These are phyloP conservation scores for Schizaphis graminum DNA, from an alignment of 2,888 invertebrate species.

Conservation along the genomic window DNA sequence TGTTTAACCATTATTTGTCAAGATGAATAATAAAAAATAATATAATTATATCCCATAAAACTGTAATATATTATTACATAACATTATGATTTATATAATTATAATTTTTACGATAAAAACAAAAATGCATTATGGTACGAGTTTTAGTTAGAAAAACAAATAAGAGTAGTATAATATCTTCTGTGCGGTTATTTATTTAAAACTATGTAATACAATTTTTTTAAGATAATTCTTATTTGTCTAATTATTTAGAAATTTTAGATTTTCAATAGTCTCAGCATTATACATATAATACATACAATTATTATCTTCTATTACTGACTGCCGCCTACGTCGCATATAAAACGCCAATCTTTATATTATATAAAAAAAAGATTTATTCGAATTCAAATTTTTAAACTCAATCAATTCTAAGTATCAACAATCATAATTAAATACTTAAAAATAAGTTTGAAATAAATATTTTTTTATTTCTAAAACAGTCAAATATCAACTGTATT, in stretches of 20 bases:
- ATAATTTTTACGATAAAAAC: background rate
- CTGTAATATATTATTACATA: background rate
- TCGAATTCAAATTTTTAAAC: background rate
- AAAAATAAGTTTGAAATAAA: background rate
- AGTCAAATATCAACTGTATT: background rate
- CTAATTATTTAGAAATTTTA: background rate
- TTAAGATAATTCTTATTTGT: background rate
- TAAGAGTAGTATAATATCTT: background rate
- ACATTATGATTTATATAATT: background rate
- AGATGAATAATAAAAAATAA: background rate
- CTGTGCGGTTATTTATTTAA: background rate
- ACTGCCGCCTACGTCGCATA: background rate
- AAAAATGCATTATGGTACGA: background rate
- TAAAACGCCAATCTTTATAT: background rate
- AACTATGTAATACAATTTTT: background rate
- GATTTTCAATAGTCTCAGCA: background rate
- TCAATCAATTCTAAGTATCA: background rate
- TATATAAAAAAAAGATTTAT: background rate
- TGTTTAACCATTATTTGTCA: background rate
- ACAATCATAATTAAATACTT: background rate
- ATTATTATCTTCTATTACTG: background rate
- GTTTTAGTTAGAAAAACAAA: background rate
- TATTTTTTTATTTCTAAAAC: background rate
- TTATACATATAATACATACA: background rate
- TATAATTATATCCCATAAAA: background rate